Base-by-base conservation (phyloP, 2,888 invertebrate species). In the Hybos culiciformis region DNA sequence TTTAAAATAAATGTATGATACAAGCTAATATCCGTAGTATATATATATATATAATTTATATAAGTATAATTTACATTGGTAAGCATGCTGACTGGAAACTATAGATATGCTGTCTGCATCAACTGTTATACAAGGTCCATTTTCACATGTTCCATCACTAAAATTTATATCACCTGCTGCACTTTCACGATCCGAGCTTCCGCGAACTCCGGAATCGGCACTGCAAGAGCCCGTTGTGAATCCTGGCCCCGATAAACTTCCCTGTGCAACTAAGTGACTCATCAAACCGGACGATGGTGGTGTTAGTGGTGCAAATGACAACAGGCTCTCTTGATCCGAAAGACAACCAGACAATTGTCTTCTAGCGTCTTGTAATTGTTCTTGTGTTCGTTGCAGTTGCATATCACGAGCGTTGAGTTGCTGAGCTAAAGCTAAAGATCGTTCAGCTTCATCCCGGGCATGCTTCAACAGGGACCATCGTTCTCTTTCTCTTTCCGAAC, bases 371-470 rank as follows among this genome's bases (percentile, higher is more conserved):
- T 80, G 78, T 44, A 92, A 70, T 60, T 91, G 88, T 55, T 85
- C 83, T 58, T 90, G 80, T 37, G 90, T 77, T 56, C 87, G 84
- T 55, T 84, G 77, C 43, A 92, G 72, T 62, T 88, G 86, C 47
- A 85, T 75, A 58, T 93, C 92, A 53, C 88, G 77, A 33, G 83
- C 80, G 57, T 85, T 88, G 19, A 93, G 75, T 55, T 90, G 90
- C 9, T 90, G 84, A 7, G 88, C 87, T 34, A 93, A 71, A 45
- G 84, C 79, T 47, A 91, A 71, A 19, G 87, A 84, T 46, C 90
- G 72, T 62, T 93, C 91, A 0, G 91, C 85, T 57, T 92, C 90
- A 58, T 92, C 91, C 32, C 88, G 72, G 0, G 91, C 92, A 59
- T 88, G 87, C 53, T 87, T 77, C 43, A 91, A 67, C 45, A 93